Evolutionary conservation across 2,888 invertebrate species (phyloP), one percentile per base, ranked within the genome.

Genomic region (Drosophila austrosaltans): DNA sequence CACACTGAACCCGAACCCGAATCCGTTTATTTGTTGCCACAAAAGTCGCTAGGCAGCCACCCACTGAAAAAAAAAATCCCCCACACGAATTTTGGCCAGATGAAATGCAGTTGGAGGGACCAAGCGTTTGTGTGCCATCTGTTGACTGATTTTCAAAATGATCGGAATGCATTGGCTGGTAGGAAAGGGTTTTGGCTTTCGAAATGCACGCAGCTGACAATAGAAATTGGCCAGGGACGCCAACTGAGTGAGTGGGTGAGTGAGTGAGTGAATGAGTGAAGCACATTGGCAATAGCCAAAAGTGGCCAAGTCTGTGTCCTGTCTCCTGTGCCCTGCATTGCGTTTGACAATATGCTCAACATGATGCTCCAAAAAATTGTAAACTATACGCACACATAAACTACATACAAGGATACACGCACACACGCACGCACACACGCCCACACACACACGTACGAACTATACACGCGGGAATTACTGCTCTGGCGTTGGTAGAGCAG

Each of bases 201-300:
- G 48, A 76, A 67, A 60, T 66, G 68, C 76, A 71, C 69, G 68
- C 74, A 77, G 69, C 75, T 76, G 87, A 83, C 84, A 87, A 85
- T 88, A 62, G 82, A 69, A 87, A 88, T 88, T 81, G 87, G 76
- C 87, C 63, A 53, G 85, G 89, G 85, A 81, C 68, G 48, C 73
- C 57, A 65, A 56, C 67, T 64, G 20, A 44, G 8, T 44, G 44
- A 16, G 20, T 44, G 20, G 20, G 66, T 60, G 69, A 40, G 58
- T 39, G 57, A 39, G 63, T 63, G 64, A 44, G 74, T 60, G 69
- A 40, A 53, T 39, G 57, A 39, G 63, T 63, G 64, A 44, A 76
- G 75, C 64, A 66, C 79, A 78, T 79, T 80, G 82, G 70, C 85
- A 85, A 83, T 82, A 81, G 82, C 69, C 65, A 86, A 48, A 83